Percentiles rank a stretch among this genome's conserved stretches.
Evolutionary conservation across 2,113 vertebrate species (phyloP).

Genomic region (Orthochromis indermauri): DNA sequence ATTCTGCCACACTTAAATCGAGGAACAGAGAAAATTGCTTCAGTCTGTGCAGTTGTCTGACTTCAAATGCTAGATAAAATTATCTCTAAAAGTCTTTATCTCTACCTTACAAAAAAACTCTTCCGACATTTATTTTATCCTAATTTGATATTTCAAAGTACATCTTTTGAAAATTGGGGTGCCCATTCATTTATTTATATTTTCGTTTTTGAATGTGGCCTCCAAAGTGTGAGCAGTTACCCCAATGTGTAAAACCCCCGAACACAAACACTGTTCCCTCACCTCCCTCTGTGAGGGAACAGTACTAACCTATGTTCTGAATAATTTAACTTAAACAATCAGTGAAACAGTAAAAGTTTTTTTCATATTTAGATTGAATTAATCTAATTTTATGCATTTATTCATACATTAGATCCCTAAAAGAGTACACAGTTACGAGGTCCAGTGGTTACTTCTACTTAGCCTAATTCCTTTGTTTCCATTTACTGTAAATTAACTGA

Average conservation of each 20-base stretch:
- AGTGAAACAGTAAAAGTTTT: neutral
- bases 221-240: neutral
- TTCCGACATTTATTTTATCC: neutral
- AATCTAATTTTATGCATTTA: neutral
- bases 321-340: neutral
- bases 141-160: neutral
- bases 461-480: neutral
- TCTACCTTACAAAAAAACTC: neutral
- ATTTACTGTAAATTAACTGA: neutral
- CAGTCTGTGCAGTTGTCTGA: neutral
- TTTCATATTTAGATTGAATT: neutral
- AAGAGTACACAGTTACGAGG: neutral
- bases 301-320: neutral
- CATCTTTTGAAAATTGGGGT: neutral
- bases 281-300: neutral
- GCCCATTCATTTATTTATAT: neutral
- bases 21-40: neutral
- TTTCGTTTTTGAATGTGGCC: neutral
- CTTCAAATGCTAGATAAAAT: neutral
- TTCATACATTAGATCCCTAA: neutral
- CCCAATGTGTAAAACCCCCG: neutral
- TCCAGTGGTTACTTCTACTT: neutral
- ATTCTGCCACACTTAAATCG: neutral
- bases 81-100: neutral
- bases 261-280: neutral